Conservation (phyloP, 2,888 invertebrate genomes). For the Spodoptera littoralis region DNA sequence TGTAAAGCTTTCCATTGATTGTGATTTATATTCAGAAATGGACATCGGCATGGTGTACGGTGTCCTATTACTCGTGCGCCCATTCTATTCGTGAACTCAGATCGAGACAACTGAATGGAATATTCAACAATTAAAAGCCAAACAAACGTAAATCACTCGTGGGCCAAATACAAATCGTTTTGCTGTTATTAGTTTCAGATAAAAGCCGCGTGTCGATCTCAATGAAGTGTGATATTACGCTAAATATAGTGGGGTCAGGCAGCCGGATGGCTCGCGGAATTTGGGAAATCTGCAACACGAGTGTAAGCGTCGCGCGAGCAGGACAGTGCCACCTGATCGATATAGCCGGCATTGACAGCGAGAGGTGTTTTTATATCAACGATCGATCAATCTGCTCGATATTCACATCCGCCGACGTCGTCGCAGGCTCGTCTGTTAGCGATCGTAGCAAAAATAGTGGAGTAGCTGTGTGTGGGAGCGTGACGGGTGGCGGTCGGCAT, state of each 20-base stretch:
- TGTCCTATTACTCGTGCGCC: constrained; percentile 33
- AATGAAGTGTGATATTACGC: constrained; percentile 54
- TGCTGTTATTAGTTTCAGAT: constrained; percentile 41
- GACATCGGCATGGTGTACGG: constrained; percentile 13
- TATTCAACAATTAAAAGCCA: constrained; percentile 18
- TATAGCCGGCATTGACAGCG: constrained; percentile 65
- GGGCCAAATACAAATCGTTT: constrained; percentile 26
- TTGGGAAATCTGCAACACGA: constrained; percentile 60
- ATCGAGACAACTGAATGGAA: constrained; percentile 26
- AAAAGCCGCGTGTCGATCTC: constrained; percentile 52
- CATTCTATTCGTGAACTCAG: constrained; percentile 21
- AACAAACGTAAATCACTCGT: constrained; percentile 30
- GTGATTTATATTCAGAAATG: constrained; percentile 27
- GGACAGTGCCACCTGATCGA: constrained; percentile 53
- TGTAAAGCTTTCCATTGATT: constrained; percentile 8
- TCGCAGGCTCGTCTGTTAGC: constrained; percentile 52
- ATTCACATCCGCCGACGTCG: constrained; percentile 52
- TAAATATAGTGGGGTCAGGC: constrained; percentile 62
- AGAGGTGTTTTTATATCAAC: constrained; percentile 59
- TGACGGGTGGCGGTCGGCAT: constrained; percentile 68
- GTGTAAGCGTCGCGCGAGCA: constrained; percentile 44
- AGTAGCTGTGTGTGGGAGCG: constrained; percentile 72
- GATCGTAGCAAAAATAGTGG: constrained; percentile 57
- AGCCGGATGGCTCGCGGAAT: constrained; percentile 60
- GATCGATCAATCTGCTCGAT: constrained; percentile 62